These are phyloP conservation scores for Chromis chromis DNA, from an alignment of 2,797 vertebrate species.

Conservation along the genomic window DNA sequence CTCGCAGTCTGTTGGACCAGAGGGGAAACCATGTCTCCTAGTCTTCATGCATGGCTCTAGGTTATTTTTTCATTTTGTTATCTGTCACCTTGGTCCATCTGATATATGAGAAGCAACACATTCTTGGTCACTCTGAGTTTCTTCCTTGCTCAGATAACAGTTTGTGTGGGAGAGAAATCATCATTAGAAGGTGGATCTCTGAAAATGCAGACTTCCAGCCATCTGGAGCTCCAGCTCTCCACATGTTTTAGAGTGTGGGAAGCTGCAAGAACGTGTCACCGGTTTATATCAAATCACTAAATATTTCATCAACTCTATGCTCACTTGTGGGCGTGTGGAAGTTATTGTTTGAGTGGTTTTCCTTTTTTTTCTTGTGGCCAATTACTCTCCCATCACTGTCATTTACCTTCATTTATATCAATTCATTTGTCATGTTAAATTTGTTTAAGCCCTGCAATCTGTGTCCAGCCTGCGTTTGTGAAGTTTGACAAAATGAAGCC, in stretches of 20 bases:
- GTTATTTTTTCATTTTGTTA: conserved; percentile 57
- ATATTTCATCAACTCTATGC: conserved; percentile 68
- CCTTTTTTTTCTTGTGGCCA: conserved; percentile 51
- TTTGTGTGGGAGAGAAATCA: conserved; percentile 57
- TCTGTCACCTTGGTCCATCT: conserved; percentile 56
- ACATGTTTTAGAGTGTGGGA: conserved; percentile 78
- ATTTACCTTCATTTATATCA: conserved; percentile 64
- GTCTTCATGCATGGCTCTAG: conserved; percentile 28
- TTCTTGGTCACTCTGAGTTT: conserved; percentile 41
- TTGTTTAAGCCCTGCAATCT: conserved; percentile 46
- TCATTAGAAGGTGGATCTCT: conserved; percentile 69
- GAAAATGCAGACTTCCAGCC: conserved; percentile 66
- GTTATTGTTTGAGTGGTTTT: conserved; percentile 66
- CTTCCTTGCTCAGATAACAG: conserved; percentile 47
- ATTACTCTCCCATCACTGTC: conserved; percentile 59
- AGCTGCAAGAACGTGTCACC: conserved; percentile 71
- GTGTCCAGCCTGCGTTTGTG: conserved; percentile 36
- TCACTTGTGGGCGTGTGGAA: conserved; percentile 68
- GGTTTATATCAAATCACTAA: conserved; percentile 74
- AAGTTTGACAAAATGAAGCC: conserved; percentile 56
- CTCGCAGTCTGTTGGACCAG: conserved; percentile 10
- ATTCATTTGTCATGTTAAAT: conserved; percentile 70
- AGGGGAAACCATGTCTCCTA: background rate
- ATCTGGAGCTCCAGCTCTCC: conserved; percentile 76
- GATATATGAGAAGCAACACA: conserved; percentile 48